Evolutionary conservation across 2,888 invertebrate genomes (phyloP).

Genomic region (Conchocele bisecta): DNA sequence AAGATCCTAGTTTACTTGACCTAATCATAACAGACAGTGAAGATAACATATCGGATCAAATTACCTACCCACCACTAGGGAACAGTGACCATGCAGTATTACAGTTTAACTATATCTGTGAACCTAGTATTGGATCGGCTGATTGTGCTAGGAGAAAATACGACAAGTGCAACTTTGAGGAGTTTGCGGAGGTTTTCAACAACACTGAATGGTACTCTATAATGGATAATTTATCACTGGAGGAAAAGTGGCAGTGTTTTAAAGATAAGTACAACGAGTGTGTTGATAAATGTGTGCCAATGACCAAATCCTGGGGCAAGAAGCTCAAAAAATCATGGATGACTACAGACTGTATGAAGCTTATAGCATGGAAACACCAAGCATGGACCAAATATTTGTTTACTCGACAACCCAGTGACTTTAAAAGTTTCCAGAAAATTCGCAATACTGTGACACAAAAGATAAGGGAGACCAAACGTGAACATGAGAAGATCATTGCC

Average conservation of each 20-base stretch:
- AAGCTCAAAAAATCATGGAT: not conserved
- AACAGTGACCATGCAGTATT: too few species aligned
- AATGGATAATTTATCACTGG: not conserved
- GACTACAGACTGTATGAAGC: conserved; percentile 1
- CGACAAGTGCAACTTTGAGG: not conserved
- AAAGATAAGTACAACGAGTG: not conserved
- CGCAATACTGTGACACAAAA: not conserved
- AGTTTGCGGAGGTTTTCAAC: not conserved
- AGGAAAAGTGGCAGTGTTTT: conserved; percentile 4
- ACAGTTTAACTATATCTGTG: too few species aligned
- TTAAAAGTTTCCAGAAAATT: not conserved
- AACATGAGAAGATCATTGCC: conserved; percentile 1
- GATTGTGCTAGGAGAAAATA: too few species aligned
- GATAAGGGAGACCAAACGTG: not conserved
- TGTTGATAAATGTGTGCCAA: not conserved
- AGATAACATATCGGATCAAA: too few species aligned
- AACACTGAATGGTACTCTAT: not conserved
- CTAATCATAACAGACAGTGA: not conserved
- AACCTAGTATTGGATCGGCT: too few species aligned
- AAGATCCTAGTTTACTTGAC: not conserved
- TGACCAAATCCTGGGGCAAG: not conserved
- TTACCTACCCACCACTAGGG: too few species aligned
- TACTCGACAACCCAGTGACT: not conserved
- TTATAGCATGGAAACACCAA: not conserved
- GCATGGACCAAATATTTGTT: not conserved